A percentile compares a stretch with the other conserved stretches of the same genome.
These are phyloP conservation scores for Hycleus cichorii DNA, from an alignment of 1,140 invertebrate genomes.

Conservation along the genomic window DNA sequence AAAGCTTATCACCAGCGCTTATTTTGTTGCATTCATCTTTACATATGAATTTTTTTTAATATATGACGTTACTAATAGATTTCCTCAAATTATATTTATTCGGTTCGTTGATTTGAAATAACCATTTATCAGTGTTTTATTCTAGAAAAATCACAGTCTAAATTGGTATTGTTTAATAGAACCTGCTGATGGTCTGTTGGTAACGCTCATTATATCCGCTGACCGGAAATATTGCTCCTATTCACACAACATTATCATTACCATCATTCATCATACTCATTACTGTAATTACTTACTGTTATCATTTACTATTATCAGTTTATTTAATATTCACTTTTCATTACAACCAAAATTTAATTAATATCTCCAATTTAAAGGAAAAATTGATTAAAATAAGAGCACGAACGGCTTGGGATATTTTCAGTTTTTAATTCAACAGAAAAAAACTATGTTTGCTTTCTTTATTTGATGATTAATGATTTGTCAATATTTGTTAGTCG, in stretches of 20 bases:
- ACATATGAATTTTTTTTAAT: neutral
- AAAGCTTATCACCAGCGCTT: slow-evolving; percentile 8
- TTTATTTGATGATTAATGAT: neutral
- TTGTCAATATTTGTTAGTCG: neutral
- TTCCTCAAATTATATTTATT: neutral
- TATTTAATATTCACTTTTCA: too few relatives aligned
- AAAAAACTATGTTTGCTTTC: neutral
- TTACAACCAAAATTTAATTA: too few relatives aligned
- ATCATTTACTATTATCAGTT: neutral
- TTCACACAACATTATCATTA: slow-evolving; percentile 11
- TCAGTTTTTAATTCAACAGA: too few relatives aligned
- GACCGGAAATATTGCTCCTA: slow-evolving; percentile 14
- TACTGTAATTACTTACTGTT: neutral
- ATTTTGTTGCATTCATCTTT: neutral
- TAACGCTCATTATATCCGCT: slow-evolving; percentile 11
- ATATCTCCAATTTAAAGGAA: too few relatives aligned
- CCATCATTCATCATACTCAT: neutral
- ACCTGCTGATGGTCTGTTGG: slow-evolving; percentile 6
- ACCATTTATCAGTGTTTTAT: neutral
- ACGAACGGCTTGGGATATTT: too few relatives aligned
- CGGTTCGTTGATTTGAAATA: too few relatives aligned
- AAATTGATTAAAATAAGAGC: too few relatives aligned
- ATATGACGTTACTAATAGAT: neutral
- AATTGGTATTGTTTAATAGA: too few relatives aligned
- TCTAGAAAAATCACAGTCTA: neutral